phyloP scores from a whole-genome alignment of 1,140 invertebrate species.

The Procambarus clarkii region DNA sequence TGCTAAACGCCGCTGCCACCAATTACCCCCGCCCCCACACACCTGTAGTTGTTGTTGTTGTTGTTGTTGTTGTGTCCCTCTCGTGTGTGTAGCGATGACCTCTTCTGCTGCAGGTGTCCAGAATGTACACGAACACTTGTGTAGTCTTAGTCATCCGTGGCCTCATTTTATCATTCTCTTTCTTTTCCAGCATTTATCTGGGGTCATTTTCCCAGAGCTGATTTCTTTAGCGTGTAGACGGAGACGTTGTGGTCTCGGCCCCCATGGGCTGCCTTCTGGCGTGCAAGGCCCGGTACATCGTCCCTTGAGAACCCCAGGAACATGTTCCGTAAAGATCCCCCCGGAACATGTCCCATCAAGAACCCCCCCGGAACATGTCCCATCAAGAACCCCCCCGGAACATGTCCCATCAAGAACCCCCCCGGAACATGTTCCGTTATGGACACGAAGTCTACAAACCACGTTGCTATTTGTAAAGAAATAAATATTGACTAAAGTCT shows the following conservation, averaged over 20 bases:
- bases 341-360: too few species aligned
- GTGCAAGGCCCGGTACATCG: neutral
- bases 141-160: slow-evolving; percentile 8
- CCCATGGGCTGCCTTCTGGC: neutral
- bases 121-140: neutral
- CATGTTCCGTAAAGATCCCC: too few species aligned
- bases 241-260: slow-evolving; percentile 8
- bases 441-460: too few species aligned
- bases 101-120: slow-evolving; percentile 1
- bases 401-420: too few species aligned
- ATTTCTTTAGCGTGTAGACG: slow-evolving; percentile 35
- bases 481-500: neutral
- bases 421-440: too few species aligned
- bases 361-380: too few species aligned
- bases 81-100: slow-evolving; percentile 26
- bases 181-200: slow-evolving; percentile 34
- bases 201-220: slow-evolving; percentile 21
- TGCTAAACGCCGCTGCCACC: slow-evolving; percentile 1
- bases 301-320: too few species aligned
- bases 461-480: too few species aligned
- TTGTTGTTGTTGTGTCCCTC: too few species aligned
- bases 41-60: slow-evolving; percentile 33
- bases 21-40: neutral
- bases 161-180: slow-evolving; percentile 12
- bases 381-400: too few species aligned